Evolutionary conservation across 2,113 vertebrate genomes (phyloP).

Genomic region (Sinocyclocheilus anshuiensis): DNA sequence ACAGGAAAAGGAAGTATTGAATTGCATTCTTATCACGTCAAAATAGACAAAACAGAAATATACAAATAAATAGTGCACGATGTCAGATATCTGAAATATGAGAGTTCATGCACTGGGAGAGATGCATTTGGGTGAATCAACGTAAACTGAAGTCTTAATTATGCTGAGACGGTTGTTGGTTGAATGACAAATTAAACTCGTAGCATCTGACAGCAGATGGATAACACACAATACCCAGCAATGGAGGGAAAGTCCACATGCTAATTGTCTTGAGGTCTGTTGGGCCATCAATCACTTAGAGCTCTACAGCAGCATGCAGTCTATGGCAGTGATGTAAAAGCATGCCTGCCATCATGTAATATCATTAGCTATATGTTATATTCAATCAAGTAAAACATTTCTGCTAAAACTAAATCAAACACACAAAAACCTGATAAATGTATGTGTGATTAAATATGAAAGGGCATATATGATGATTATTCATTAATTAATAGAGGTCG

Average conservation of each 20-base stretch:
- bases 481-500: constrained; percentile 75
- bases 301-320: constrained; percentile 61
- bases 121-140: constrained; percentile 47
- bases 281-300: constrained; percentile 78
- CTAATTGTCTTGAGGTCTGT: constrained; percentile 81
- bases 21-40: no score
- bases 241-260: constrained; percentile 65
- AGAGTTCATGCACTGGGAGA: neutral
- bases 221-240: constrained; percentile 63
- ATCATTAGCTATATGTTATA: constrained; percentile 52
- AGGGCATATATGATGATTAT: constrained; percentile 78
- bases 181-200: constrained; percentile 76
- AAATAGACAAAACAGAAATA: neutral
- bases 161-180: constrained; percentile 70
- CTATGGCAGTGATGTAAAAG: constrained; percentile 64
- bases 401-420: constrained; percentile 51
- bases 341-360: constrained; percentile 64
- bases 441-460: constrained; percentile 74
- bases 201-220: constrained; percentile 68
- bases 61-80: neutral
- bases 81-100: neutral
- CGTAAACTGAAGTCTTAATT: constrained; percentile 55
- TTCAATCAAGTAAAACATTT: constrained; percentile 25
- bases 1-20: no score
- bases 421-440: constrained; percentile 52